Percentiles rank a stretch among this genome's conserved stretches.
Evolutionary conservation across 1,140 invertebrate species (phyloP).

Genomic region (Doryteuthis pealeii): DNA sequence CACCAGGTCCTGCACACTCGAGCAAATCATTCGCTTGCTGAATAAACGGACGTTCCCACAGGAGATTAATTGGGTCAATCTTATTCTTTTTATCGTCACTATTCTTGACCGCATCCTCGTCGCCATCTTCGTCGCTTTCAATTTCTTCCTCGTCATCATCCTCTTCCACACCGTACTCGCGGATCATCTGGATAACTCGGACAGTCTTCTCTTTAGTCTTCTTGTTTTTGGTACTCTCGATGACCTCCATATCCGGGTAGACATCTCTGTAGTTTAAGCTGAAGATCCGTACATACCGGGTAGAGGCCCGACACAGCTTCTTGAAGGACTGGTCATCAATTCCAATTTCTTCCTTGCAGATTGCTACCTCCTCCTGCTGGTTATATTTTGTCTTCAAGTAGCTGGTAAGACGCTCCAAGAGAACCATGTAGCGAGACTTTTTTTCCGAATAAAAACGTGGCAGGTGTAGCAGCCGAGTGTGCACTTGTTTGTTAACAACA

Average conservation of each 20-base stretch:
- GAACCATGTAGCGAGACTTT: constrained; percentile 64
- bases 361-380: constrained; percentile 63
- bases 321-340: constrained; percentile 17
- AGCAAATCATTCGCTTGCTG: neutral
- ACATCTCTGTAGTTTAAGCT: constrained; percentile 4
- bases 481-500: constrained; percentile 43
- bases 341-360: constrained; percentile 61
- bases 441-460: constrained; percentile 66
- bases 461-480: constrained; percentile 66
- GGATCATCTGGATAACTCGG: neutral
- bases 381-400: constrained; percentile 65
- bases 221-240: neutral
- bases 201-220: neutral
- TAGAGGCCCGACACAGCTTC: constrained; percentile 3
- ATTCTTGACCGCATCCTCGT: neutral
- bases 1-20: constrained; percentile 2
- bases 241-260: neutral
- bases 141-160: neutral
- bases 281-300: neutral
- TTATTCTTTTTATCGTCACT: neutral
- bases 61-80: neutral
- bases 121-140: constrained; percentile 5
- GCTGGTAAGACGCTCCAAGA: constrained; percentile 65
- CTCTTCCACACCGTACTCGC: neutral
- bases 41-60: constrained; percentile 1